Base-by-base conservation (phyloP, 2,797 vertebrate genomes). In the Sebastes steindachneri region DNA sequence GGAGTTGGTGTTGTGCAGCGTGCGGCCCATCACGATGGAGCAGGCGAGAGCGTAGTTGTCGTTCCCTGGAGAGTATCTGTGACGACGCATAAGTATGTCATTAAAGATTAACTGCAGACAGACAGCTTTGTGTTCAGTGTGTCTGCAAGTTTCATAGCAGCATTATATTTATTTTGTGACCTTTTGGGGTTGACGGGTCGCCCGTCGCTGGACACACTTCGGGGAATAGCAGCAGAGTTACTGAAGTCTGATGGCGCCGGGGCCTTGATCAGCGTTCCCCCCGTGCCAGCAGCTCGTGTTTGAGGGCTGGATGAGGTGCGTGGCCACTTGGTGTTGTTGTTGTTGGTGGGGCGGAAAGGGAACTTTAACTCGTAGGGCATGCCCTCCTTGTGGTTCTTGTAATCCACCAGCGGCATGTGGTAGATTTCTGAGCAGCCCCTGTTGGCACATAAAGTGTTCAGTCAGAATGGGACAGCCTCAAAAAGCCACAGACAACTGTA, bases 351-450 rank as follows among this genome's bases (percentile, higher is more conserved):
- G 86, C 97, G 96, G 94, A 98, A 98, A 33, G 98, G 98, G 89
- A 99, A 98, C 94, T 99, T 99, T 88, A 98, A 96, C 67, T 99
- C 98, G 0, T 98, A 99, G 0, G 98, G 93, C 94, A 98, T 97
- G 54, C 97, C 97, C 85, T 99, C 98, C 23, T 98, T 98, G 90
- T 95, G 95, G 94, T 98, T 96, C 90, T 99, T 99, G 94, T 99
- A 99, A 85, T 99, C 98, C 95, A 99, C 97, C 59, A 98, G 96
- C 1, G 98, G 98, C 97, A 98, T 96, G 89, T 98, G 98, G 92
- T 98, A 99, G 79, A 97, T 97, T 95, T 99, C 98, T 0, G 98
- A 98, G 91, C 97, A 98, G 89, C 98, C 98, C 95, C 98, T 99
- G 93, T 83, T 33, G 68, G 63, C n/a, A 80, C 29, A 82, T 41